Conservation (phyloP, 2,888 invertebrate genomes). For the Meandrusa payeni region DNA sequence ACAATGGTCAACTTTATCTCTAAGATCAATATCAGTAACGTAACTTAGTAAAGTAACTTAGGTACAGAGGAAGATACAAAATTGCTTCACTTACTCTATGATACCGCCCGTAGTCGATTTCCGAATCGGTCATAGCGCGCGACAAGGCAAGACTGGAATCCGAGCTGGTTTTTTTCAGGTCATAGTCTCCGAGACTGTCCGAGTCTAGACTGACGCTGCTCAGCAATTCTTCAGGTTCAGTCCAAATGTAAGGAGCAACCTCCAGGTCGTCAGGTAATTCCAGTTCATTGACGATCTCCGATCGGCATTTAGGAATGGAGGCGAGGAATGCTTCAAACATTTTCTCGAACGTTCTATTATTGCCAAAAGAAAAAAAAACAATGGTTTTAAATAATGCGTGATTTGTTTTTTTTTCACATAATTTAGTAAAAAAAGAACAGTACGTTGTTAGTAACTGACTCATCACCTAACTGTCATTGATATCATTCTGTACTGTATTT, state of each 20-base stretch:
- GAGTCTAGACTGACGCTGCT: conserved; percentile 46
- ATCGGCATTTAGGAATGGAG: conserved; percentile 57
- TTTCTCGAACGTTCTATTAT: too few species aligned
- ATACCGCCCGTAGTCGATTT: conserved; percentile 60
- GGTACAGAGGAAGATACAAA: too few species aligned
- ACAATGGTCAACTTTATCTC: too few species aligned
- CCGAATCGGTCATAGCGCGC: conserved; percentile 68
- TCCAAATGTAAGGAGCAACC: conserved; percentile 51
- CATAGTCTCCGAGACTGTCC: conserved; percentile 39
- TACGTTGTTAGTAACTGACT: too few species aligned
- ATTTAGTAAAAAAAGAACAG: too few species aligned
- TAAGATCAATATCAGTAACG: too few species aligned
- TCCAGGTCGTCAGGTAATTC: conserved; percentile 55
- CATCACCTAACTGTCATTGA: too few species aligned
- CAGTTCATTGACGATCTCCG: conserved; percentile 56
- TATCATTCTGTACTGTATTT: too few species aligned
- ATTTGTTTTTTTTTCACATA: too few species aligned
- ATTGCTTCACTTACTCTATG: conserved; percentile 59
- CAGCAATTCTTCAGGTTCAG: conserved; percentile 42
- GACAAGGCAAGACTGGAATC: conserved; percentile 60
- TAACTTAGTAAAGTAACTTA: too few species aligned
- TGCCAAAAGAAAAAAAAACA: too few species aligned
- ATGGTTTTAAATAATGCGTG: too few species aligned
- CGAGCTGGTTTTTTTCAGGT: conserved; percentile 43
- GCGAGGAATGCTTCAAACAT: conserved; percentile 55